Conservation (phyloP, 2,888 invertebrate species). For the Abscondita cerata region DNA sequence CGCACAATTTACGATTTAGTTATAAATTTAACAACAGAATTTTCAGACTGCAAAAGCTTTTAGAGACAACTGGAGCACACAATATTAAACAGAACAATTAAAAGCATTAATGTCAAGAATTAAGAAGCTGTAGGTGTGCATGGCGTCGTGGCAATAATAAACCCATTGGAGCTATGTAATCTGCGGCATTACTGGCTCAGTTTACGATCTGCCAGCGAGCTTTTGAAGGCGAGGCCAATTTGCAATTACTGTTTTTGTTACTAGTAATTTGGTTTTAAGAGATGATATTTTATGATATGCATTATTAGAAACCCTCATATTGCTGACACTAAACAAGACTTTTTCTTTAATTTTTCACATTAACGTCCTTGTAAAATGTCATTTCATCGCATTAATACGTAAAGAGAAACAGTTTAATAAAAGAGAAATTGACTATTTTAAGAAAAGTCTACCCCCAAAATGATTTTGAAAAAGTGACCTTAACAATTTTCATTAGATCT, state of each 20-base stretch:
- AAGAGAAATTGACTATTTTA: too few relatives aligned
- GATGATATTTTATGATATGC: constrained; percentile 54
- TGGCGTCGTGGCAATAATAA: constrained; percentile 45
- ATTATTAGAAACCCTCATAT: constrained; percentile 30
- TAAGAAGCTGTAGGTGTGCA: constrained; percentile 38
- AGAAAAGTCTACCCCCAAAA: background rate
- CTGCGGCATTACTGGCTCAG: constrained; percentile 46
- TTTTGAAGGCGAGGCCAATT: constrained; percentile 48
- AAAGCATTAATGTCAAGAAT: constrained; percentile 38
- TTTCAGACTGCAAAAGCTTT: constrained; percentile 22
- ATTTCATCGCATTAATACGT: background rate
- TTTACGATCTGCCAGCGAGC: constrained; percentile 49
- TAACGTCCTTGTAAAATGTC: too few relatives aligned
- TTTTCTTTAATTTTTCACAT: background rate
- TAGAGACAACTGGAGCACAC: constrained; percentile 25
- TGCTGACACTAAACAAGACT: background rate
- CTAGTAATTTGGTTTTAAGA: constrained; percentile 46
- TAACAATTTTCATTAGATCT: constrained; percentile 22
- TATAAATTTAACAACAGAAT: constrained; percentile 30
- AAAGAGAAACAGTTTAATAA: background rate
- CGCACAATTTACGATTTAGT: constrained; percentile 24
- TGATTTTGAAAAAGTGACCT: too few relatives aligned
- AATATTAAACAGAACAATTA: constrained; percentile 37
- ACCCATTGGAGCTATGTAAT: constrained; percentile 48
- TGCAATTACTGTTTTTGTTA: constrained; percentile 53